A percentile compares a stretch with the other conserved stretches of the same genome.
Evolutionary conservation across 2,888 invertebrate genomes (phyloP).

Genomic region (Uloborus plumipes): DNA sequence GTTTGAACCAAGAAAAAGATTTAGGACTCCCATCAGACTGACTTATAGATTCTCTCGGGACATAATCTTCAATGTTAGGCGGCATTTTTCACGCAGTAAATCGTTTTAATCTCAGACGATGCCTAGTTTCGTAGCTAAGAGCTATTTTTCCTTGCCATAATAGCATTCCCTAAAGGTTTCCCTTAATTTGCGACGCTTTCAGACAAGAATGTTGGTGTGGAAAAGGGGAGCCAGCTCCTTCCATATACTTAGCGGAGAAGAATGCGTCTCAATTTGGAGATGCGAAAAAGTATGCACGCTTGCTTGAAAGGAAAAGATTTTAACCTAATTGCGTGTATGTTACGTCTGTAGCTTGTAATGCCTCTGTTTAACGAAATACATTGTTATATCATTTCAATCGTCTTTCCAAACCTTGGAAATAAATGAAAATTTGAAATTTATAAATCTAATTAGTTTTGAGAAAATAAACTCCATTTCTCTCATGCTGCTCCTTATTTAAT

Average conservation of each 20-base stretch:
- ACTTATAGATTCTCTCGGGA: constrained; percentile 23
- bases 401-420: no score
- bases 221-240: constrained; percentile 20
- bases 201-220: constrained; percentile 34
- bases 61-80: constrained; percentile 29
- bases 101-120: constrained; percentile 49
- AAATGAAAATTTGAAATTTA: no score
- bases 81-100: constrained; percentile 12
- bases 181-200: constrained; percentile 47
- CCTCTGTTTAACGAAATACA: no score
- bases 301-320: no score
- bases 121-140: constrained; percentile 25
- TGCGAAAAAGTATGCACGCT: constrained; percentile 14
- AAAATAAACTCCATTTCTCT: no score
- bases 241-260: constrained; percentile 36
- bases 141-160: constrained; percentile 44
- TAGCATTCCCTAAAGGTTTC: constrained; percentile 50
- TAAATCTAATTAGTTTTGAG: no score
- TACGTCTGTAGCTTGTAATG: no score
- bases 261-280: constrained; percentile 52
- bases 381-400: no score
- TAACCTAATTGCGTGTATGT: no score
- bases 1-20: constrained; percentile 34
- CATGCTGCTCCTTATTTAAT: no score
- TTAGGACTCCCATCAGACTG: constrained; percentile 24